Conservation (phyloP, 2,797 vertebrate species). For the Etheostoma nigrum region DNA sequence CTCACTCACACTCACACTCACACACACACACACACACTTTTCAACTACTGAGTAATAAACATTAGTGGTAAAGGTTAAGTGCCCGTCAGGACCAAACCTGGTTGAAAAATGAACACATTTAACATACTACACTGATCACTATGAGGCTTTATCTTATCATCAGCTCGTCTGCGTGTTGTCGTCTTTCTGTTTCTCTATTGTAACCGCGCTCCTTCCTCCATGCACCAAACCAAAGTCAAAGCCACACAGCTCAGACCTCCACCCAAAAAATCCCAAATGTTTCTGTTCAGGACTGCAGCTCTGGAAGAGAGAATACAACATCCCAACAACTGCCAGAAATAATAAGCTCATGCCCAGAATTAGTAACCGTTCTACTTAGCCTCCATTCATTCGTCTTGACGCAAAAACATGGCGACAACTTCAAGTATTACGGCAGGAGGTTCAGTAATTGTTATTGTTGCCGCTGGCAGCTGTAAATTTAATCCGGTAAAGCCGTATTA, state of each 20-base stretch:
- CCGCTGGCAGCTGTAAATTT: conserved; percentile 30
- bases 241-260: neutral
- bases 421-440: conserved; percentile 24
- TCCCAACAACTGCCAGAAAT: conserved; percentile 15
- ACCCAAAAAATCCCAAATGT: neutral
- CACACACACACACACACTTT: neutral
- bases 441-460: conserved; percentile 12
- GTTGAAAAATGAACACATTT: neutral
- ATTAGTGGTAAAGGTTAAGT: neutral
- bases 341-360: neutral
- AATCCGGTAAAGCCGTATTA: conserved; percentile 38
- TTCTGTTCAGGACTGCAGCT: neutral
- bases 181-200: neutral
- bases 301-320: neutral
- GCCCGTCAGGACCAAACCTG: conserved; percentile 14
- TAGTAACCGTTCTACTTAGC: neutral
- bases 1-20: too few relatives aligned
- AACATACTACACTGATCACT: neutral
- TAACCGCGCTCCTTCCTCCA: neutral
- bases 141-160: neutral
- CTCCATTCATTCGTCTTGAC: conserved; percentile 33
- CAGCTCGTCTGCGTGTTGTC: too few relatives aligned
- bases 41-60: conserved; percentile 1
- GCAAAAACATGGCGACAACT: conserved; percentile 42
- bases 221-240: neutral